Evolutionary conservation across 2,888 invertebrate species (phyloP), one percentile per base, ranked within the genome.

Genomic region (Falcaria lacertinaria): DNA sequence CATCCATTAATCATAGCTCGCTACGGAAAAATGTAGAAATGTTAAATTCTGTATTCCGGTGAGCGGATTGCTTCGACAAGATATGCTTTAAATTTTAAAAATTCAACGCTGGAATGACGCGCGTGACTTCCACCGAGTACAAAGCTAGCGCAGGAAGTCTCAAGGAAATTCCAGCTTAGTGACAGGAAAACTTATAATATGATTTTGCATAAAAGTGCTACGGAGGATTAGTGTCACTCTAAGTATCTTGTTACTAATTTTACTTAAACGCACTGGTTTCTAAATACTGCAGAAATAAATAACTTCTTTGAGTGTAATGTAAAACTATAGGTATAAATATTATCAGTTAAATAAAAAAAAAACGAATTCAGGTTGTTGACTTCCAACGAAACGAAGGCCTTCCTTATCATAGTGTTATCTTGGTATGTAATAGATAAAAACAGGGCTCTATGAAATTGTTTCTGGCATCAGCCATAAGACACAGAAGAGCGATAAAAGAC

Each of bases 391-490:
- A 60, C 43, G 41, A 32, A 28, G 6, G 11, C 7, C 54, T 61
- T 61, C 57, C 60, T 60, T 28, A 28, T 28, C 64, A 62, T 44
- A 54, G 49, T 57, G 44, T 53, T 42, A 34, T 48, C 45, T 53
- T 49, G 50, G 50, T 48, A 56, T 25, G 44, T 39, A 47, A 51
- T 47, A 60, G 71, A 71, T 72, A 69, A 60, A 44, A 43, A 45
- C 39, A 42, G 47, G 60, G 64, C 57, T 65, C 65, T 60, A 68
- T 58, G 62, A 57, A 65, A 62, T 64, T 37, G 57, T 56, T 52
- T 40, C 43, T 42, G 47, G 47, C 55, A 57, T 58, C 59, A 48
- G n/a, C 48, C 48, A 52, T 55, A 54, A 64, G 50, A 62, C 60
- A 64, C 58, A 61, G 25, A 16, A 39, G 15, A 3, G 15, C 47